Evolutionary conservation across 1,140 invertebrate genomes (phyloP), one percentile per base, ranked within the genome.

Genomic region (Druon quercuslanigerum): DNA sequence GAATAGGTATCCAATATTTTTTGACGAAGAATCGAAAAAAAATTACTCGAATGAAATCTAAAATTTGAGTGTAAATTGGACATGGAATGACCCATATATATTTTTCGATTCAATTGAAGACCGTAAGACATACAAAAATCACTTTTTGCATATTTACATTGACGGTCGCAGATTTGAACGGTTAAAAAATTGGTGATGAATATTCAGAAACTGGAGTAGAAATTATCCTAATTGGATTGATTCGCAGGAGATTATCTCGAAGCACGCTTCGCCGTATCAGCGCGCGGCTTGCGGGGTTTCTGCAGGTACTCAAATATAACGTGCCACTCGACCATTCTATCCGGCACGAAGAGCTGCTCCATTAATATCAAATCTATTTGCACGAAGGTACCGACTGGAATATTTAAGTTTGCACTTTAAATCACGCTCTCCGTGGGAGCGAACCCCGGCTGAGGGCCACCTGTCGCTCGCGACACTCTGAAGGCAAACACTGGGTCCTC

Each of bases 331-430:
- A 54, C 79, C 75, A 72, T 51, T 72, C 52, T 72, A 51, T 50
- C 51, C 33, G 2, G 14, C 57, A n/a, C 33, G 51, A 75, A 73
- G 71, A 56, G 78, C 60, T 77, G 80, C 82, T 86, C 85, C 81
- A 87, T 86, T 87, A 87, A 87, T 87, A 85, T 85, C 81, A 81
- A 86, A 86, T 86, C 83, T 87, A 86, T 86, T 87, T 85, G 85
- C 85, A 82, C 86, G 73, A 76, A 83, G 84, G 72, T 82, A 77
- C 82, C 66, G 79, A 80, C 79, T 81, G 82, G 84, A 87, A 87
- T 87, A 87, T 87, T 87, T 85, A 84, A 87, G 84, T 87, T 86
- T 86, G 85, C 86, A 86, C 84, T 87, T 87, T 86, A 84, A 86
- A 85, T 87, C 85, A 85, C 80, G 84, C 76, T 85, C 75, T 73